Evolutionary conservation across 2,888 invertebrate genomes (phyloP).

Genomic region (Drosophila fungiperda): DNA sequence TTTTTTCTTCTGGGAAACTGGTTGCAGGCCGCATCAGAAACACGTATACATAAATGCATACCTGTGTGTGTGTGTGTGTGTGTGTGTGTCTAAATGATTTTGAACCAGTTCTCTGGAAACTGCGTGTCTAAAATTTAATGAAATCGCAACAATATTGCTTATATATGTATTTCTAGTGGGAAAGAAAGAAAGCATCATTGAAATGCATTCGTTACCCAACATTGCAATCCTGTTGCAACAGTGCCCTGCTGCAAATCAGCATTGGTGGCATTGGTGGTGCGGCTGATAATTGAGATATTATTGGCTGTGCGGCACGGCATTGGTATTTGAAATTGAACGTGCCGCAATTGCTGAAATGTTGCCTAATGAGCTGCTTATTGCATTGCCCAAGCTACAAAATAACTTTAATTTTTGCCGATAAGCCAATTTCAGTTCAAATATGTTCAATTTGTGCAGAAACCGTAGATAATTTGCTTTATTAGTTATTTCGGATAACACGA

Average conservation of each 20-base stretch:
- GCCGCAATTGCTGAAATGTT: slow-evolving; percentile 67
- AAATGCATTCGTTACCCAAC: slow-evolving; percentile 50
- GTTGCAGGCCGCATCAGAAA: slow-evolving; percentile 37
- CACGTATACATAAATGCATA: not conserved
- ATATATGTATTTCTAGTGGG: slow-evolving; percentile 1
- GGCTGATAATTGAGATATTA: slow-evolving; percentile 76
- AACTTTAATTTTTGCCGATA: slow-evolving; percentile 17
- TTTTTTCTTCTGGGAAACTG: slow-evolving; percentile 65
- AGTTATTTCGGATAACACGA: slow-evolving; percentile 1
- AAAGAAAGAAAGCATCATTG: slow-evolving; percentile 53
- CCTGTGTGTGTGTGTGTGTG: slow-evolving; percentile 10
- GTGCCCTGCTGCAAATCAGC: slow-evolving; percentile 43
- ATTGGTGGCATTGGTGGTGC: slow-evolving; percentile 23
- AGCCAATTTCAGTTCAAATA: slow-evolving; percentile 22
- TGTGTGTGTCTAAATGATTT: slow-evolving; percentile 68
- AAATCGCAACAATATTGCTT: slow-evolving; percentile 61
- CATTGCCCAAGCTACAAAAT: slow-evolving; percentile 21
- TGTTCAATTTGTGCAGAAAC: not conserved
- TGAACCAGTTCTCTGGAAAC: slow-evolving; percentile 77
- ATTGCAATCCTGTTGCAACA: not conserved
- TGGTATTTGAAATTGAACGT: slow-evolving; percentile 67
- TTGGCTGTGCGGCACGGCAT: slow-evolving; percentile 59
- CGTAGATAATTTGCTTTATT: not conserved
- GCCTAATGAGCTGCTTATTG: slow-evolving; percentile 60
- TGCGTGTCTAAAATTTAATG: slow-evolving; percentile 80